Evolutionary conservation across 2,113 vertebrate genomes (phyloP).

Genomic region (Furnarius figulus): DNA sequence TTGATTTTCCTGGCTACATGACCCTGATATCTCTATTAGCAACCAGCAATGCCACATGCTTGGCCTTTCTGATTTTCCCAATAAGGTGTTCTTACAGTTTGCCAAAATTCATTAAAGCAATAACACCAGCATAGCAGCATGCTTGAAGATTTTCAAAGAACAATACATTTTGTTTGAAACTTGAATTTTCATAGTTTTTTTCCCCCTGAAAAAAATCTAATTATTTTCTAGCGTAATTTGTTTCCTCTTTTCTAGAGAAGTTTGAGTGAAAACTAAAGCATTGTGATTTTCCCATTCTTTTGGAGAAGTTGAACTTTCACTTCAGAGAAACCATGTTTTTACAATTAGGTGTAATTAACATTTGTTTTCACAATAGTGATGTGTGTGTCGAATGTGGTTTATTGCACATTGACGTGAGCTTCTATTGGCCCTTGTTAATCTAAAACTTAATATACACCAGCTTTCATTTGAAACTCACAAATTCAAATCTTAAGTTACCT

Average conservation of each 20-base stretch:
- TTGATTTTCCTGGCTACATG: not conserved
- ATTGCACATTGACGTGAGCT: rapidly evolving
- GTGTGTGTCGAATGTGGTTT: not conserved
- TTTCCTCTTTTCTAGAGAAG: not conserved
- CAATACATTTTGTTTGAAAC: not conserved
- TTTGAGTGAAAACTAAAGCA: not conserved
- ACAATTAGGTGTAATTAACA: not conserved
- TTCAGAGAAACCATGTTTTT: not conserved
- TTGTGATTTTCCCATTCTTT: not conserved
- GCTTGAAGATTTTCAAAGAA: not conserved
- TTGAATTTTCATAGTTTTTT: not conserved
- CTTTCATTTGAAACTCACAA: not conserved
- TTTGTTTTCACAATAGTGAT: rapidly evolving
- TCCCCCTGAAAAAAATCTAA: not conserved
- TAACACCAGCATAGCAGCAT: not conserved
- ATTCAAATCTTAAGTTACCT: not conserved
- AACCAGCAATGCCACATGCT: not conserved
- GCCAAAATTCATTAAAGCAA: not conserved
- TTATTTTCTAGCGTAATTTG: not conserved
- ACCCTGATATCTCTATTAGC: not conserved
- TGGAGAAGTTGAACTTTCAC: rapidly evolving
- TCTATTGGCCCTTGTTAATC: not conserved
- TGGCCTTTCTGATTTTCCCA: not conserved
- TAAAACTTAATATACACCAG: not conserved
- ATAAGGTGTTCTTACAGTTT: not conserved